Base-by-base conservation (phyloP, 2,113 vertebrate species). In the Elephantulus edwardii region DNA sequence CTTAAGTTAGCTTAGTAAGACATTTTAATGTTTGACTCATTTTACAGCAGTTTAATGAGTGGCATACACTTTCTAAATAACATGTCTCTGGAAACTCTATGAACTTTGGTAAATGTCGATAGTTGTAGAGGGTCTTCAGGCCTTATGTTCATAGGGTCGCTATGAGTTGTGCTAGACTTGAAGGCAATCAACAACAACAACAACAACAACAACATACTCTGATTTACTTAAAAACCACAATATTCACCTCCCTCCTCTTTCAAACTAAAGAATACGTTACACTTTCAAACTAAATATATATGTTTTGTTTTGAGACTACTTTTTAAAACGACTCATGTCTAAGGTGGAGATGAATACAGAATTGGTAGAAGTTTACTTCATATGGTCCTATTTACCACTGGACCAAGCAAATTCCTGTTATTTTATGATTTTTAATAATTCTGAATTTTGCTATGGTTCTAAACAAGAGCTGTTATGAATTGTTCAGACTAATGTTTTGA, bases 351-450 rank as follows among this genome's bases (percentile, higher is more conserved):
- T 88, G 38, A 96, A 91, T 52, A 83, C 66, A 70, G 40, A 35
- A 35, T 89, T 80, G 96, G 77, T 92, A 38, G 38, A 95, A 94
- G 87, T 96, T 96, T 95, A 66, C 66, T 93, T 86, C 58, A 19
- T 75, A 9, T 86, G 10, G 56, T 7, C 92, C 91, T 93, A 79
- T 87, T 92, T 93, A 38, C 92, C 90, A 78, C 50, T 3, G 8
- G 35, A 86, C 16, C n/a, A 84, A 94, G 44, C 0, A 42, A 92
- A 92, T 96, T n/a, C 38, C 48, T 72, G 38, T 58, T 96, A 89
- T 68, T 88, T 48, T 28, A 38, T 83, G 17, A 89, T 30, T 26
- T 92, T 94, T 88, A 93, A 95, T 93, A 94, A 28, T 68, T 1
- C 0, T 68, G 54, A 96, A 88, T 30, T 86, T 79, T 83, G 19